Base-by-base conservation (phyloP, 2,797 vertebrate genomes). In the Gymnothorax reevesii region DNA sequence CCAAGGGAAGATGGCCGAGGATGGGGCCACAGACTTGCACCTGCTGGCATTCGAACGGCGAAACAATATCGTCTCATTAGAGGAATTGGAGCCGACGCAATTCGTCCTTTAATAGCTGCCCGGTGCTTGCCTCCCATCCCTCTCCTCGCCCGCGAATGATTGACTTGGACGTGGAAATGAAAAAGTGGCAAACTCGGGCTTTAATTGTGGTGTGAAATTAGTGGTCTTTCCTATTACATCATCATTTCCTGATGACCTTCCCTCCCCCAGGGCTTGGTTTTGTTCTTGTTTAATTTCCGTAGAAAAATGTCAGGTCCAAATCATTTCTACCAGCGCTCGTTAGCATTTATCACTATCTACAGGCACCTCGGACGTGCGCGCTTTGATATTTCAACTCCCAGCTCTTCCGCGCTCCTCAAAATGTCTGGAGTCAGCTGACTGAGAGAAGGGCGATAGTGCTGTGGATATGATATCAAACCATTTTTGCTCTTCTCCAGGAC, bases 251-350 rank as follows among this genome's bases (percentile, higher is more conserved):
- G 42, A 80, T 86, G 69, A 86, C 90, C 92, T 60, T 22, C 42
- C 73, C 89, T 89, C 93, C 95, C 94, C 93, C 91, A 57, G 94
- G 96, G 95, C 94, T 86, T 87, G 90, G 93, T 92, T 94, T 92
- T 93, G 92, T 93, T 92, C 94, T 93, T 91, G 91, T 92, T 93
- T 96, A 96, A 97, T 97, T 97, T 97, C 95, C 94, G 93, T 95
- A 94, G 94, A 96, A 94, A 97, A 97, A 97, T 97, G 96, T 96
- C 96, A 97, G 93, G 94, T 93, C 92, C 93, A 93, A 96, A 96
- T 97, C 94, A 95, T 95, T 97, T 91, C 95, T 94, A 96, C 91
- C 89, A 95, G 95, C 95, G 97, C 94, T 97, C 95, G 97, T 97
- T 97, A 97, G 94, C 95, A 96, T 97, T 97, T 96, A 94, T 95